These are phyloP conservation scores for Prinia subflava DNA, from an alignment of 2,113 vertebrate species.

Conservation along the genomic window DNA sequence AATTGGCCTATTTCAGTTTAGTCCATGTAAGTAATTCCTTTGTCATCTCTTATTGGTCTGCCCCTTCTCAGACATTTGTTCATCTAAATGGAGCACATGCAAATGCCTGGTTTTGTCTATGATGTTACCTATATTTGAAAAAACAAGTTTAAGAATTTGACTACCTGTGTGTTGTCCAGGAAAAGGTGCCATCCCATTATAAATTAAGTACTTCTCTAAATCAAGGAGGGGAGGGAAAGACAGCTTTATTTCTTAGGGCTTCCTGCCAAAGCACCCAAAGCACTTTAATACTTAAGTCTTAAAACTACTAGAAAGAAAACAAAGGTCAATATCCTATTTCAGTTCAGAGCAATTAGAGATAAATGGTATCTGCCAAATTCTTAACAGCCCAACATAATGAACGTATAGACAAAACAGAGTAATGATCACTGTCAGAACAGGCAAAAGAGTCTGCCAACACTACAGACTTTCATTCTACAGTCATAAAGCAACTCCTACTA, in stretches of 20 bases:
- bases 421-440: background rate
- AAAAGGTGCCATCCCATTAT: background rate
- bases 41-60: background rate
- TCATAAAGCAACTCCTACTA: background rate
- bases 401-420: background rate
- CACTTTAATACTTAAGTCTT: background rate
- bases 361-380: background rate
- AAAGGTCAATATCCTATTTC: background rate
- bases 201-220: background rate
- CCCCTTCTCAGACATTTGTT: background rate
- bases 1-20: background rate
- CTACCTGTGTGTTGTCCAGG: background rate
- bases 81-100: background rate
- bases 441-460: background rate
- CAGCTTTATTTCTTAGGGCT: background rate
- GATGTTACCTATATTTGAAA: background rate
- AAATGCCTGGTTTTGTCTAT: background rate
- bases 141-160: background rate
- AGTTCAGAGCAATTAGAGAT: background rate
- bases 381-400: background rate
- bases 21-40: background rate
- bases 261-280: background rate
- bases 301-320: conserved; percentile 3
- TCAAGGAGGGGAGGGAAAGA: background rate
- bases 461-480: background rate